These are phyloP conservation scores for Scatophagus argus DNA, from an alignment of 2,113 vertebrate species.

Conservation along the genomic window DNA sequence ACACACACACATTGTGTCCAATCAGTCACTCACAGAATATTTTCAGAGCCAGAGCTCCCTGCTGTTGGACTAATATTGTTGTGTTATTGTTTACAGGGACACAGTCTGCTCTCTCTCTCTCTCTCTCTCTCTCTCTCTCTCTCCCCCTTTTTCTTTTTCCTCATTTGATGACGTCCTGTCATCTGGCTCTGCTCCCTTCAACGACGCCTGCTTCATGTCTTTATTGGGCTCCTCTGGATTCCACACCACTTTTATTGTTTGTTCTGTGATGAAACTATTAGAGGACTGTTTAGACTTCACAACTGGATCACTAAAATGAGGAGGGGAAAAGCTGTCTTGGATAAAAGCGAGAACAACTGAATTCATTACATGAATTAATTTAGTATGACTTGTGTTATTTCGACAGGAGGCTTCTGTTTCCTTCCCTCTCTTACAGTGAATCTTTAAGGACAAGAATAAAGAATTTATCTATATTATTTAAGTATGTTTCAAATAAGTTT, in stretches of 20 bases:
- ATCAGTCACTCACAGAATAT: constrained; percentile 6
- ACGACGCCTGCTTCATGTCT: constrained; percentile 49
- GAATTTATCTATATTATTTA: too few relatives aligned
- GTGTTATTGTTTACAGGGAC: constrained; percentile 50
- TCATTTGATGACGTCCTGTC: constrained; percentile 42
- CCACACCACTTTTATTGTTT: constrained; percentile 30
- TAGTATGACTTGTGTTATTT: background rate
- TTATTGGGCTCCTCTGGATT: constrained; percentile 32
- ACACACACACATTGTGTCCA: constrained; percentile 6
- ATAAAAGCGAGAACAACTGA: background rate
- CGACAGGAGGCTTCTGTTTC: background rate
- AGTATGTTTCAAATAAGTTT: too few relatives aligned
- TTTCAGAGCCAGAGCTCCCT: constrained; percentile 28
- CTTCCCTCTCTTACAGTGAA: background rate
- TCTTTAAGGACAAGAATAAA: background rate
- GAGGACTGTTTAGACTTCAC: background rate
- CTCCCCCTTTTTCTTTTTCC: background rate
- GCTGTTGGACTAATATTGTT: constrained; percentile 56
- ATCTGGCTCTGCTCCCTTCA: constrained; percentile 53
- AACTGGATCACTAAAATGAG: background rate
- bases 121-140: constrained; percentile 13
- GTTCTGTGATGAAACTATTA: constrained; percentile 34
- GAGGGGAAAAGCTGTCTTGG: background rate
- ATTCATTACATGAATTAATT: background rate
- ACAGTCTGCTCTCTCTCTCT: constrained; percentile 4